Conservation (phyloP, 2,888 invertebrate species). For the Aspidapion aeneum region DNA sequence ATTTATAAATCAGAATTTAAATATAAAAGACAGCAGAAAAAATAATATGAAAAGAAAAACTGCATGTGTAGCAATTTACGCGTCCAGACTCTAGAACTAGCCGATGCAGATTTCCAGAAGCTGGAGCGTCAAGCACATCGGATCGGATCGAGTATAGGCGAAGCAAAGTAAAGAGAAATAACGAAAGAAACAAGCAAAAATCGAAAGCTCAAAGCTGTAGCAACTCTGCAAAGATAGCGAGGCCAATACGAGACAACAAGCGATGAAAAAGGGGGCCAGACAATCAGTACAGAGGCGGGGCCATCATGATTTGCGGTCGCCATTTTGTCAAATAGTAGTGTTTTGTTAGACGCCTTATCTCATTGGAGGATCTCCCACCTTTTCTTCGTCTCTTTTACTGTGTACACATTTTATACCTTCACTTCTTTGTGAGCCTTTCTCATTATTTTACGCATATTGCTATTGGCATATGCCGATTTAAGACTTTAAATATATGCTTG, state of each 20-base stretch:
- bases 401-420: neutral
- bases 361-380: conserved; percentile 51
- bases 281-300: conserved; percentile 45
- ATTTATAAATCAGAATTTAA: too few species aligned
- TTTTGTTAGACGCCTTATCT: conserved; percentile 51
- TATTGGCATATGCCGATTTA: neutral
- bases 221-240: conserved; percentile 39
- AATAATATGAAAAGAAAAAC: too few species aligned
- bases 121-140: too few species aligned
- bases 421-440: neutral
- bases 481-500: too few species aligned
- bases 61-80: too few species aligned
- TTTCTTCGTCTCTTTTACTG: too few species aligned
- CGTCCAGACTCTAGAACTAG: too few species aligned
- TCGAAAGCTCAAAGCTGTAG: too few species aligned
- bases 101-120: too few species aligned
- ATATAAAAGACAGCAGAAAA: too few species aligned
- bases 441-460: neutral
- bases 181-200: conserved; percentile 42
- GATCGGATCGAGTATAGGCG: too few species aligned
- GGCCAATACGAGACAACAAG: conserved; percentile 46
- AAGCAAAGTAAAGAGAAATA: too few species aligned
- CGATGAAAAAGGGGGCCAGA: conserved; percentile 48
- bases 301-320: conserved; percentile 50
- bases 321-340: conserved; percentile 53